Evolutionary conservation across 2,888 invertebrate species (phyloP), one percentile per base, ranked within the genome.

Genomic region (Coecobrya sp.): DNA sequence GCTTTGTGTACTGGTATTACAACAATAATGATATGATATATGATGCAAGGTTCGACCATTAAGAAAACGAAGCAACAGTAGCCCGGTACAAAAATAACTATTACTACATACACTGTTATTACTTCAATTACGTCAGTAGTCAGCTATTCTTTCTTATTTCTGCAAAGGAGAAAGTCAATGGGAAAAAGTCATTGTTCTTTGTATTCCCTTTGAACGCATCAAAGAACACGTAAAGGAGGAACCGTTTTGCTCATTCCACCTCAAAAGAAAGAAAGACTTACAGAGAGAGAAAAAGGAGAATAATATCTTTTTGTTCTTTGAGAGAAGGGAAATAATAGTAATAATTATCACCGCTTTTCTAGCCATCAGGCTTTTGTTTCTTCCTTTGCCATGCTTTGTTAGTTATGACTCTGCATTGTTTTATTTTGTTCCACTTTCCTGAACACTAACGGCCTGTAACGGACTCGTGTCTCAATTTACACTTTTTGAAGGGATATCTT

Each of bases 391-490:
- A 68, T 2, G 65, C 27, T 19, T 68, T 68, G 49, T 49, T 49
- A 49, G 49, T 13, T 49, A 49, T 49, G 49, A 10, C 49, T 49
- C 13, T 49, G 11, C 49, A 49, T 13, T 49, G 49, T 49, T 13
- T 49, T 49, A 49, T 13, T 49, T 49, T 49, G 49, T 49, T 49
- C 49, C 49, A 49, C 49, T 49, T 49, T 49, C 13, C 49, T 49
- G 11, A 49, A 49, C 13, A 13, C 11, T 49, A 49, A 49, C 13
- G 4, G 49, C 13, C 49, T 49, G 49, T 10, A 49, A 49, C 49
- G 11, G 49, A 49, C 49, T 62, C 62, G 22, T 62, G 62, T 62
- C 25, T 62, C 62, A 49, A 62, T 62, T 62, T 62, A 22, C 62
- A 62, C 62, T 62, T 62, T 22, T 22, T 62, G 13, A 49, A 10